Percentiles rank a stretch among this genome's conserved stretches.
These are phyloP conservation scores for Forbesichthys agassizii DNA, from an alignment of 2,113 vertebrate species.

Conservation along the genomic window DNA sequence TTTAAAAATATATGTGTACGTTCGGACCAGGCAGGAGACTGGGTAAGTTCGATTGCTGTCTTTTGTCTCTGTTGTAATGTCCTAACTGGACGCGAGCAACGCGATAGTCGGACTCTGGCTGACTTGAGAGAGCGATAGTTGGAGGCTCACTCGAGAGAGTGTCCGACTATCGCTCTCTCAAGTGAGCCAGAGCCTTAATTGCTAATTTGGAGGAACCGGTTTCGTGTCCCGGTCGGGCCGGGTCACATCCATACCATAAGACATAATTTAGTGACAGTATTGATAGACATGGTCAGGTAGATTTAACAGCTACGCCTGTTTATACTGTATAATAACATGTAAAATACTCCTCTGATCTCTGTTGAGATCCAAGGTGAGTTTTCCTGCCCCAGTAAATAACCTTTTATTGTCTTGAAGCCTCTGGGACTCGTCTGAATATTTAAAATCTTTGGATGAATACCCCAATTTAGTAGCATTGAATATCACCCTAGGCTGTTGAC, in stretches of 20 bases:
- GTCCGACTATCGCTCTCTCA: no score
- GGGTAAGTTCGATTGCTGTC: no score
- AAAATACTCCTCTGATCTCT: slow-evolving; percentile 24
- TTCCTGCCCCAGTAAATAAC: slow-evolving; percentile 69
- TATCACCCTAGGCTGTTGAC: slow-evolving; percentile 33
- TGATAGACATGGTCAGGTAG: slow-evolving; percentile 51
- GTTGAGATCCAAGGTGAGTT: slow-evolving; percentile 68
- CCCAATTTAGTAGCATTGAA: slow-evolving; percentile 62
- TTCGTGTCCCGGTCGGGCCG: no score
- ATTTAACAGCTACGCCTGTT: slow-evolving; percentile 65
- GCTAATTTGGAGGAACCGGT: no score
- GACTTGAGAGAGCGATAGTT: no score
- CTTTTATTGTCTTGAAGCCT: slow-evolving; percentile 65
- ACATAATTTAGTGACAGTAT: slow-evolving; percentile 61
- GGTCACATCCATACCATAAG: slow-evolving; percentile 9
- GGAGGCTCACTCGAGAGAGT: no score
- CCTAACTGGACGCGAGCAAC: no score
- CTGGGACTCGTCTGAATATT: slow-evolving; percentile 68
- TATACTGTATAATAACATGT: background rate
- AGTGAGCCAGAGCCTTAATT: no score
- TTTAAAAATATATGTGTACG: no score
- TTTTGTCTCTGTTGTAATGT: no score
- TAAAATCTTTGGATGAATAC: slow-evolving; percentile 67
- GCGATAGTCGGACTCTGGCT: no score
- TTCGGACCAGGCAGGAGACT: no score